These are phyloP conservation scores for Slavum lentiscoides DNA, from an alignment of 2,888 invertebrate genomes.

Conservation along the genomic window DNA sequence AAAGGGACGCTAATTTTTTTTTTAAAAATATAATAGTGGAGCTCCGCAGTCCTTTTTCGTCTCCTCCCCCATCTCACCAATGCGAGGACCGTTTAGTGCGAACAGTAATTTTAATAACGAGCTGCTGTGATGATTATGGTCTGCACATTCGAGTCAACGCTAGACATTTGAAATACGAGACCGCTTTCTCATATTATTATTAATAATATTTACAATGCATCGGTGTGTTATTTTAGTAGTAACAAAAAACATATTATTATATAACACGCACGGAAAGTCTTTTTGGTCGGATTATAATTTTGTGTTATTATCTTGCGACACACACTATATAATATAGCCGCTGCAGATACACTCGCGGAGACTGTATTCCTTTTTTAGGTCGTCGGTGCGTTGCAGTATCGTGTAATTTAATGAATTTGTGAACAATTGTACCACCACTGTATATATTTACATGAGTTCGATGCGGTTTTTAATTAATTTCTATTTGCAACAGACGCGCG, in stretches of 20 bases:
- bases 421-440: not conserved
- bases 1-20: no score
- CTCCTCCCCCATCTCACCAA: no score
- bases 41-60: no score
- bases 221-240: not conserved
- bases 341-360: not conserved
- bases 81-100: no score
- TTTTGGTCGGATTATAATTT: not conserved
- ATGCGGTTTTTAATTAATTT: slow-evolving; percentile 30
- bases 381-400: not conserved
- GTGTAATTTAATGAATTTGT: slow-evolving; percentile 6
- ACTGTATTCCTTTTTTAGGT: not conserved
- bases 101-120: no score
- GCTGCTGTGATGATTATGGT: no score
- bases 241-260: not conserved
- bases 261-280: not conserved
- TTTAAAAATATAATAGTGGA: no score
- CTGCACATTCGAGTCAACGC: no score
- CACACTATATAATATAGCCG: no score
- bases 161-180: not conserved
- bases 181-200: not conserved
- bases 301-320: not conserved
- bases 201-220: not conserved
- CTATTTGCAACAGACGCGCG: not conserved
- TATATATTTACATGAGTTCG: not conserved